Percentiles rank a stretch among this genome's conserved stretches.
Evolutionary conservation across 2,888 invertebrate genomes (phyloP).

Genomic region (Thereva nobilitata): DNA sequence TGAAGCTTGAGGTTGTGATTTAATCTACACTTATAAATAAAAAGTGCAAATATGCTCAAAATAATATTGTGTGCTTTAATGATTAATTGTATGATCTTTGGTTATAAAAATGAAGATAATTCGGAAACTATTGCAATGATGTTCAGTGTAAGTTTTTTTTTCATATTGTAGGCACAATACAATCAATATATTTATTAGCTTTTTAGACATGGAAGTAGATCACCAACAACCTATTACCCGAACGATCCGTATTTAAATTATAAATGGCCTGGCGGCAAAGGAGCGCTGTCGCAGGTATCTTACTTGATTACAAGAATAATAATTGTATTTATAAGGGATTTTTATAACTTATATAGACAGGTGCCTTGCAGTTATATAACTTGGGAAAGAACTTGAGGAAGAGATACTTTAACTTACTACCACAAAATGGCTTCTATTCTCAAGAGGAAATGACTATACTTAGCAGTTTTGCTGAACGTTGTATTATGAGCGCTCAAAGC

Average conservation of each 20-base stretch:
- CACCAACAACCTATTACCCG: background rate
- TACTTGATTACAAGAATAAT: too few species aligned
- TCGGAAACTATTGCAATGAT: too few species aligned
- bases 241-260: conserved; percentile 10
- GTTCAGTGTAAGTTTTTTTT: too few species aligned
- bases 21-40: too few species aligned
- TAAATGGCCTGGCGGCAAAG: conserved; percentile 1
- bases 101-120: too few species aligned
- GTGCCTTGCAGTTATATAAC: conserved; percentile 74
- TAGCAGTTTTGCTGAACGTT: conserved; percentile 84
- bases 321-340: too few species aligned
- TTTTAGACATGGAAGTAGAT: conserved; percentile 3
- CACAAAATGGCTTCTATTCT: conserved; percentile 63
- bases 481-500: conserved; percentile 80
- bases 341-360: conserved; percentile 59
- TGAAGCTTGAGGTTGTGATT: too few species aligned
- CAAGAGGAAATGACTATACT: conserved; percentile 65
- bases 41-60: too few species aligned
- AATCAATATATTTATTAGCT: background rate
- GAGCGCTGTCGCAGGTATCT: conserved; percentile 3
- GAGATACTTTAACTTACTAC: conserved; percentile 70
- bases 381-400: conserved; percentile 73
- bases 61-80: too few species aligned
- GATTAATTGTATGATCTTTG: too few species aligned
- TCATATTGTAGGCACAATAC: too few species aligned